phyloP scores from a whole-genome alignment of 2,888 invertebrate genomes.

The Miltochrista miniata region DNA sequence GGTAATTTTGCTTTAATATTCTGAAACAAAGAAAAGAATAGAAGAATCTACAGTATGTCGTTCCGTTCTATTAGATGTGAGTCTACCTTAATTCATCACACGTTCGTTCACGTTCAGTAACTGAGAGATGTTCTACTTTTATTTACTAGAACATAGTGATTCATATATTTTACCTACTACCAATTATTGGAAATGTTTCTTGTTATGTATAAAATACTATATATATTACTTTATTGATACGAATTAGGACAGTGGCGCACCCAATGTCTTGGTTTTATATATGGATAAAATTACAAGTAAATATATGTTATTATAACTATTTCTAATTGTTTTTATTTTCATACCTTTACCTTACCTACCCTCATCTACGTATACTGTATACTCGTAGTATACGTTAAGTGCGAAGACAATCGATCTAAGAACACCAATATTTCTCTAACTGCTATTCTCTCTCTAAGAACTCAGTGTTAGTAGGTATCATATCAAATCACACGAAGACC shows the following conservation, averaged over 20 bases:
- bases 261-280: conserved; percentile 23
- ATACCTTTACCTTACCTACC: background rate
- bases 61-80: too few relatives aligned
- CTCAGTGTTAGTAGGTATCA: too few relatives aligned
- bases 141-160: background rate
- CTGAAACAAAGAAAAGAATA: too few relatives aligned
- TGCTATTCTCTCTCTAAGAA: too few relatives aligned
- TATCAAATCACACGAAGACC: too few relatives aligned
- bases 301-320: background rate
- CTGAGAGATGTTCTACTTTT: conserved; percentile 11
- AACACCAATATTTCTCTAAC: too few relatives aligned
- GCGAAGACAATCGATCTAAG: too few relatives aligned
- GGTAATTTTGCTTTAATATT: too few relatives aligned
- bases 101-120: conserved; percentile 15
- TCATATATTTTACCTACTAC: background rate
- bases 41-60: too few relatives aligned
- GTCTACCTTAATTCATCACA: background rate
- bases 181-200: conserved; percentile 6
- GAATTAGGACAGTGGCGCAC: conserved; percentile 20
- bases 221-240: background rate
- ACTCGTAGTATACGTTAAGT: too few relatives aligned
- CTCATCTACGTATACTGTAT: too few relatives aligned
- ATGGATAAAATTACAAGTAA: conserved; percentile 11
- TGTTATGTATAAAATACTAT: conserved; percentile 21
- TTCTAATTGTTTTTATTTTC: background rate